phyloP scores from a whole-genome alignment of 1,140 invertebrate species.

The Rhysida immarginata region DNA sequence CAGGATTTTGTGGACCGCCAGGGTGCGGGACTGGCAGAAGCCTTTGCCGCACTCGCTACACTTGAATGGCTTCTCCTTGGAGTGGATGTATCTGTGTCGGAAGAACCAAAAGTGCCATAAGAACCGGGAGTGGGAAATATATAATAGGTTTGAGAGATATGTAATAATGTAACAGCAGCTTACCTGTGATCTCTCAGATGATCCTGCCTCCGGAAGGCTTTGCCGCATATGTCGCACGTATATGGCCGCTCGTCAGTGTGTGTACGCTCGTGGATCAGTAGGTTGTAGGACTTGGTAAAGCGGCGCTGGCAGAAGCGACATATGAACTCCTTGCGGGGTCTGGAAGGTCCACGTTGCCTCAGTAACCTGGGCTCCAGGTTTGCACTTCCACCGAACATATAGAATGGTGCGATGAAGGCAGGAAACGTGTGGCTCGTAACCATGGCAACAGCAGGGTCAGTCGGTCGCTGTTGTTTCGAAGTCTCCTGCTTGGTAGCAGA shows the following conservation, averaged over 20 bases:
- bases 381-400: constrained; percentile 5
- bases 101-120: constrained; percentile 29
- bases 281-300: constrained; percentile 96
- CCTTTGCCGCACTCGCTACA: constrained; percentile 90
- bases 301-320: constrained; percentile 94
- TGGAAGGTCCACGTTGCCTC: constrained; percentile 40
- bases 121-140: constrained; percentile 71
- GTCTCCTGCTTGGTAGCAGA: constrained; percentile 18
- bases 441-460: constrained; percentile 8
- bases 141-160: constrained; percentile 77
- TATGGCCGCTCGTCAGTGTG: constrained; percentile 97
- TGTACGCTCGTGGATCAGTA: constrained; percentile 91
- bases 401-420: constrained; percentile 13
- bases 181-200: constrained; percentile 89
- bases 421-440: constrained; percentile 9
- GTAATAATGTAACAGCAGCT: constrained; percentile 22
- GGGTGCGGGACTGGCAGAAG: constrained; percentile 84
- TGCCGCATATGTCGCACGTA: constrained; percentile 94
- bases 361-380: constrained; percentile 19
- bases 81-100: constrained; percentile 77
- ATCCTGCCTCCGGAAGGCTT: constrained; percentile 94
- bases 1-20: constrained; percentile 80
- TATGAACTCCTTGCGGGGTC: constrained; percentile 94
- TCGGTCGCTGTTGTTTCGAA: neutral
- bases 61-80: constrained; percentile 93